Percentiles rank a stretch among this genome's conserved stretches.
These are phyloP conservation scores for Oryzias celebensis DNA, from an alignment of 2,113 vertebrate species.

Conservation along the genomic window DNA sequence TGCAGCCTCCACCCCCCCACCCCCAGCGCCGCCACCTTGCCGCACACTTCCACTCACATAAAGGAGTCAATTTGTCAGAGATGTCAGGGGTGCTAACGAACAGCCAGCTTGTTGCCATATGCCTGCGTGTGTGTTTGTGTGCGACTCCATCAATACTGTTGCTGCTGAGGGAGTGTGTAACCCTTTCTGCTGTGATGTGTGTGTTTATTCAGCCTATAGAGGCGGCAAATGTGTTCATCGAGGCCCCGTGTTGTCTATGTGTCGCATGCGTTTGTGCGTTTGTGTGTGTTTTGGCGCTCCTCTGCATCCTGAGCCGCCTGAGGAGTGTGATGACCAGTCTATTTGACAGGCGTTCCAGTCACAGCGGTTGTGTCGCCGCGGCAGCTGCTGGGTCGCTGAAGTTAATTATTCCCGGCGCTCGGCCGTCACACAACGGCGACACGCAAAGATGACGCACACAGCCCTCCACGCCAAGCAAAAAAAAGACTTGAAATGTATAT, in stretches of 20 bases:
- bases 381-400: conserved; percentile 59
- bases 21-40: conserved; percentile 8
- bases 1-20: conserved; percentile 16
- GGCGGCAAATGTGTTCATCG: conserved; percentile 39
- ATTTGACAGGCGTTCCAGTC: conserved; percentile 65
- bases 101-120: conserved; percentile 63
- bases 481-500: conserved; percentile 22
- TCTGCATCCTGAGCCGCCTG: conserved; percentile 28
- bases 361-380: conserved; percentile 47
- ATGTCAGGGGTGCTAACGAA: conserved; percentile 76
- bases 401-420: conserved; percentile 72
- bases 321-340: conserved; percentile 49
- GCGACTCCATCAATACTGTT: conserved; percentile 6
- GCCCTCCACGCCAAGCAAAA: conserved; percentile 15
- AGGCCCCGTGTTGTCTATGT: conserved; percentile 1
- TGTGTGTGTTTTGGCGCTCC: conserved; percentile 2
- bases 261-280: background rate
- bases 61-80: conserved; percentile 82
- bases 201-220: conserved; percentile 14
- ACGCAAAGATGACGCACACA: conserved; percentile 8
- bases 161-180: conserved; percentile 39
- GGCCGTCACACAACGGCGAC: conserved; percentile 32
- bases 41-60: conserved; percentile 75
- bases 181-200: conserved; percentile 20
- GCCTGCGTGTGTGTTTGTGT: conserved; percentile 32